phyloP scores from a whole-genome alignment of 1,140 invertebrate genomes.

The Agraylea sexmaculata region DNA sequence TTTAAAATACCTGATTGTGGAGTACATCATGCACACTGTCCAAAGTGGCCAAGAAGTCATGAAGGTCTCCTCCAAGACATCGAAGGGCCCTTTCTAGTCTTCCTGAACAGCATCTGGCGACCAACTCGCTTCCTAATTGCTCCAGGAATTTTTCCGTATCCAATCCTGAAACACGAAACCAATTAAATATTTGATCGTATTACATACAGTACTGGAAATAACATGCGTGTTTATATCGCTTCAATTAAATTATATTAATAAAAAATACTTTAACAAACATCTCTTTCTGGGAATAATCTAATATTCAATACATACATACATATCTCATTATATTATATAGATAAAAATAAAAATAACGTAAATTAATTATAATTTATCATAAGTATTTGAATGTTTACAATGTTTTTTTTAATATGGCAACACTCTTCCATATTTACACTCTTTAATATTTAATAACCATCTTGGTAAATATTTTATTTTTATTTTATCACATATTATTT shows the following conservation, averaged over 20 bases:
- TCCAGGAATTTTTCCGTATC: constrained; percentile 17
- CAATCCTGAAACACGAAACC: constrained; percentile 12
- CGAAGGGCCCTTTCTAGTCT: constrained; percentile 59
- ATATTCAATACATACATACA: background rate
- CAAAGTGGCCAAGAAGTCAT: constrained; percentile 72
- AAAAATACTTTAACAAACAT: background rate
- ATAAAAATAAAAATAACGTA: background rate
- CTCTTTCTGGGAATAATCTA: background rate
- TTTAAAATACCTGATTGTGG: constrained; percentile 57
- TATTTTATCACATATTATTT: no score
- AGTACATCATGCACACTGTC: constrained; percentile 86
- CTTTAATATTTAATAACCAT: no score
- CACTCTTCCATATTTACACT: no score
- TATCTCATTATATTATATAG: background rate
- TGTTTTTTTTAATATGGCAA: no score
- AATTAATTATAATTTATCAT: no score
- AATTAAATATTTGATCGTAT: background rate
- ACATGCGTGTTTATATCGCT: background rate
- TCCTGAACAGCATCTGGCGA: constrained; percentile 47
- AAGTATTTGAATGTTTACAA: no score
- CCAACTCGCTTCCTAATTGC: constrained; percentile 49
- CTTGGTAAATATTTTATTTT: no score
- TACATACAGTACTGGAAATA: background rate
- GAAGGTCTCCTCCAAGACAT: constrained; percentile 66
- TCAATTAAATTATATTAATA: background rate